Evolutionary conservation across 2,888 invertebrate species (phyloP).

Genomic region (Ceraclea dissimilis): DNA sequence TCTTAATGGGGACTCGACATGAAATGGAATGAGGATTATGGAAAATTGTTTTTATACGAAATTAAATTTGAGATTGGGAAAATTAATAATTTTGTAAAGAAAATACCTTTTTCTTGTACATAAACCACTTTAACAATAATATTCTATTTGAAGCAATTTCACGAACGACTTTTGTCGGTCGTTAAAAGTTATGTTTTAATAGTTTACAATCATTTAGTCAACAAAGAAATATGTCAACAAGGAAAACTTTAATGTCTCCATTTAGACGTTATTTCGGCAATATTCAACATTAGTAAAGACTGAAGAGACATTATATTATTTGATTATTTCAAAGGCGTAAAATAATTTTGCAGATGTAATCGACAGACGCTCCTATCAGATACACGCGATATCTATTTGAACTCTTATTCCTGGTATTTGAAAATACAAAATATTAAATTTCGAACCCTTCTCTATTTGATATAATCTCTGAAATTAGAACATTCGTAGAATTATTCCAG

Average conservation of each 20-base stretch:
- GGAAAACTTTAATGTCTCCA: neutral
- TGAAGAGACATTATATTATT: too few relatives aligned
- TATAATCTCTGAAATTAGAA: too few relatives aligned
- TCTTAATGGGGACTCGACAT: slow-evolving; percentile 12
- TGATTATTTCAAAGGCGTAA: too few relatives aligned
- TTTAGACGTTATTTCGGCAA: too few relatives aligned
- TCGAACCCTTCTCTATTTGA: too few relatives aligned
- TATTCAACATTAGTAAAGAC: too few relatives aligned
- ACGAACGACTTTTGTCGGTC: neutral
- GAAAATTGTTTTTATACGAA: slow-evolving; percentile 12
- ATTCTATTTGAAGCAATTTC: slow-evolving; percentile 1
- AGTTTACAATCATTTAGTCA: slow-evolving; percentile 1
- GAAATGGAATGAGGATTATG: slow-evolving; percentile 6
- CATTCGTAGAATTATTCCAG: too few relatives aligned
- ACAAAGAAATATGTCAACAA: slow-evolving; percentile 1
- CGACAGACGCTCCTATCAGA: too few relatives aligned
- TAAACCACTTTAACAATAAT: neutral
- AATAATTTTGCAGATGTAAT: too few relatives aligned
- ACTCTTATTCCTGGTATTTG: too few relatives aligned
- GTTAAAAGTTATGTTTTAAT: neutral
- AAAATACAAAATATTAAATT: too few relatives aligned
- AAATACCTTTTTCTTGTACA: neutral
- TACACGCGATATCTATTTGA: too few relatives aligned
- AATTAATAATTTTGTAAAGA: slow-evolving; percentile 5
- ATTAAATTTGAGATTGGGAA: slow-evolving; percentile 3